Base-by-base conservation (phyloP, 2,888 invertebrate species). In the Branchipolynoe longqiensis region DNA sequence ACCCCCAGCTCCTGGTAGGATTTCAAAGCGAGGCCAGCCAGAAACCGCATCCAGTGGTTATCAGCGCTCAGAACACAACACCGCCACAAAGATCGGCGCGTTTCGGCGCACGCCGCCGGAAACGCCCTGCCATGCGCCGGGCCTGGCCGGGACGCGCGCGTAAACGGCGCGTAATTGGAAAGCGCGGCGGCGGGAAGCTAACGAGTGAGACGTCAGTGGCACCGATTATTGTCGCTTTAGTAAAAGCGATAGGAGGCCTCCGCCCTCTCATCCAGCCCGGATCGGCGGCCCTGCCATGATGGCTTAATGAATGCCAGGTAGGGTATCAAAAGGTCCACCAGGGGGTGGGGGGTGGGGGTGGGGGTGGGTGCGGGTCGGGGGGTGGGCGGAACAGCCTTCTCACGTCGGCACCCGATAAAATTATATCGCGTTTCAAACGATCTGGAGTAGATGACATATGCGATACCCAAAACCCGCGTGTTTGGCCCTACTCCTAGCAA, bases 401-500 rank as follows among this genome's bases (percentile, higher is more conserved):
- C 78, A 18, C 18, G 22, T 78, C 54, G 14, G n/a, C 31, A n/a
- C 48, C 0, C 78, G 78, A 41, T 54, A 78, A 54, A 78, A 78
- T 78, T 41, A 78, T 78, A 78, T 78, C 78, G 22, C 78, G 28
- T 78, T 48, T 78, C 78, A 78, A 78, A 78, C 78, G 54, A 18
- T 4, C 78, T 6, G 48, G 74, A 41, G 41, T n/a, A 78, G 48
- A 78, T 78, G 54, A 48, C 78, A 31, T 54, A 40, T 78, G 25
- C 48, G 78, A 78, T 78, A 78, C 48, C 78, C 48, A 78, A 78
- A 78, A n/a, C n/a, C 78, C 78, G 25, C 48, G 40, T 78, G 78
- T 78, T 78, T 48, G 41, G 1, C 54, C 12, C 18, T 25, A 31
- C 69, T 8, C 73, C n/a, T n/a, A n/a, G n/a, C n/a, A n/a, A n/a